Evolutionary conservation across 2,888 invertebrate species (phyloP).

Genomic region (Aelia acuminata): DNA sequence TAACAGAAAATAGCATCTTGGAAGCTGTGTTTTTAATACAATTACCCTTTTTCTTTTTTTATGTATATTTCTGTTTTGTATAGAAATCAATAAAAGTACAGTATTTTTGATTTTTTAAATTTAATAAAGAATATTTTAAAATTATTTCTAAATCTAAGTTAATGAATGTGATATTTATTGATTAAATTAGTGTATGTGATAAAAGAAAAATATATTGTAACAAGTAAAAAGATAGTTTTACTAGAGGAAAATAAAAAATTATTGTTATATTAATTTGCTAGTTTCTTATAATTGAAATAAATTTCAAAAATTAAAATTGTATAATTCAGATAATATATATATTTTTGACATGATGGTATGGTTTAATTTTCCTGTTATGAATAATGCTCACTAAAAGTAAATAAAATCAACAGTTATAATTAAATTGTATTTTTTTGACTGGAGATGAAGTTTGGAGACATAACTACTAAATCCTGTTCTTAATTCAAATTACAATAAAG

Average conservation of each 20-base stretch:
- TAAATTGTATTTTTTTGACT: background rate
- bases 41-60: constrained; percentile 23
- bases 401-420: background rate
- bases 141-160: constrained; percentile 39
- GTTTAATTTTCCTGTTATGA: background rate
- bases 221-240: constrained; percentile 5
- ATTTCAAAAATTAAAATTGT: background rate
- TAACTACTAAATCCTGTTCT: background rate
- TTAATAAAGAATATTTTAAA: constrained; percentile 46
- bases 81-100: constrained; percentile 38
- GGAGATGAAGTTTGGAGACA: background rate
- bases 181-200: constrained; percentile 43
- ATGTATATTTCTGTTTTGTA: constrained; percentile 43
- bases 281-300: constrained; percentile 7
- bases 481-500: background rate
- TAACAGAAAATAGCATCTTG: background rate
- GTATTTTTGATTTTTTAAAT: constrained; percentile 34
- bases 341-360: background rate
- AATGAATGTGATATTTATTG: constrained; percentile 41
- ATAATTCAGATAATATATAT: constrained; percentile 20
- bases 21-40: constrained; percentile 36
- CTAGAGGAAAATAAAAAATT: background rate
- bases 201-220: constrained; percentile 26
- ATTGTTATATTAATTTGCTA: constrained; percentile 14
- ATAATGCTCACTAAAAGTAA: background rate